Percentiles rank a stretch among this genome's conserved stretches.
Conservation (phyloP, 2,113 vertebrate species). For the Daphoenositta chrysoptera region DNA sequence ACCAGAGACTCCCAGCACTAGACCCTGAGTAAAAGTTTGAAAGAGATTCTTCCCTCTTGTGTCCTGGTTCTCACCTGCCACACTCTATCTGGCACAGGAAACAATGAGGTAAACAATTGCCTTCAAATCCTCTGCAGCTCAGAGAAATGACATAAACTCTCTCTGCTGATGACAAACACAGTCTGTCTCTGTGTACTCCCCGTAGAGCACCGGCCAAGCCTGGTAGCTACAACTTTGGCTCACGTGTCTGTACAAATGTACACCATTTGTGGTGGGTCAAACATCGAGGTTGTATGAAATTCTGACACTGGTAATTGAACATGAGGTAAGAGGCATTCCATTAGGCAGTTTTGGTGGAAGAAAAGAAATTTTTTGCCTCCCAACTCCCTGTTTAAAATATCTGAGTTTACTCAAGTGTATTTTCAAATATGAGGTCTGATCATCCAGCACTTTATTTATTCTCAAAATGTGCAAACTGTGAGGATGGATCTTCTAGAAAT, state of each 20-base stretch:
- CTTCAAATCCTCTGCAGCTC: background rate
- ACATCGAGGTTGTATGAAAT: background rate
- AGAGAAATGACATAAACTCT: background rate
- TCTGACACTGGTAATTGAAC: background rate
- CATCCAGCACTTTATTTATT: background rate
- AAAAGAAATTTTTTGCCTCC: background rate
- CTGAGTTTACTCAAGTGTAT: background rate
- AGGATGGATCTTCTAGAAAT: background rate
- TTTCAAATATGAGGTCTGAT: background rate
- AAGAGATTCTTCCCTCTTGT: background rate
- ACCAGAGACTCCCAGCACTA: background rate
- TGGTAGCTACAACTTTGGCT: background rate
- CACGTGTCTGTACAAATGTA: background rate
- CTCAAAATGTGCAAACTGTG: background rate
- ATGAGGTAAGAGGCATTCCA: background rate
- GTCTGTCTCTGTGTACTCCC: fast-evolving
- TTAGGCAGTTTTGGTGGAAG: background rate
- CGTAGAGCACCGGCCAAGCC: fast-evolving
- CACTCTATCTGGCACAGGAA: background rate
- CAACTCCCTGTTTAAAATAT: background rate
- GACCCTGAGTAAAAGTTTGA: background rate
- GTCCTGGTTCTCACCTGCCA: background rate
- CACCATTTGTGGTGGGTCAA: background rate
- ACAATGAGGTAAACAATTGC: background rate
- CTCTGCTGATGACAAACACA: background rate